phyloP scores from a whole-genome alignment of 2,888 invertebrate genomes.

The Meiosimyza platycephala region DNA sequence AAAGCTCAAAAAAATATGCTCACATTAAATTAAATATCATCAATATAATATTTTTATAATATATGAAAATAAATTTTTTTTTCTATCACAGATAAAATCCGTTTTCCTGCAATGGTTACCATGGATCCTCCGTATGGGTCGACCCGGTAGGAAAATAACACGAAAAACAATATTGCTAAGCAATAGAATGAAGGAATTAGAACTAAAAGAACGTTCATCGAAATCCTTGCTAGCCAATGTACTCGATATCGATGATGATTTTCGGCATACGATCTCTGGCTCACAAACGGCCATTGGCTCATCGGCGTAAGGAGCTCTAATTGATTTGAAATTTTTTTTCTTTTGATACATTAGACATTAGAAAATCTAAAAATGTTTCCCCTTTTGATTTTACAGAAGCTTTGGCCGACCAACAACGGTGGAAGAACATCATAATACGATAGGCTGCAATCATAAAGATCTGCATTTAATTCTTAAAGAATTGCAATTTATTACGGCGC shows the following conservation, averaged over 20 bases:
- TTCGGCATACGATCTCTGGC: slow-evolving; percentile 77
- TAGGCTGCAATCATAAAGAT: slow-evolving; percentile 83
- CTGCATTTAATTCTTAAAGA: slow-evolving; percentile 91
- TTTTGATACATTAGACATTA: too few relatives aligned
- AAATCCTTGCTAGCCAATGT: slow-evolving; percentile 95
- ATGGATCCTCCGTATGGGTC: slow-evolving; percentile 94
- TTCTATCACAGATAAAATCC: slow-evolving; percentile 81
- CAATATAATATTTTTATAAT: too few relatives aligned
- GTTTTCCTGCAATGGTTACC: slow-evolving; percentile 98
- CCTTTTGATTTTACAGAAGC: slow-evolving; percentile 61
- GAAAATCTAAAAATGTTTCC: neutral
- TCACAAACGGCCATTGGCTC: slow-evolving; percentile 73
- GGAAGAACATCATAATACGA: slow-evolving; percentile 75
- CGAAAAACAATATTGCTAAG: slow-evolving; percentile 90
- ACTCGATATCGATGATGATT: slow-evolving; percentile 95
- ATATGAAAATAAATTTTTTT: neutral
- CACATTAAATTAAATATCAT: too few relatives aligned
- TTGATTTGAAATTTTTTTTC: neutral
- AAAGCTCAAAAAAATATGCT: too few relatives aligned
- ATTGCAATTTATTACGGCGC: slow-evolving; percentile 92
- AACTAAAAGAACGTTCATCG: slow-evolving; percentile 92
- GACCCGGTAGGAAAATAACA: slow-evolving; percentile 95
- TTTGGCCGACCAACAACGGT: slow-evolving; percentile 84
- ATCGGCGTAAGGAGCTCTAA: slow-evolving; percentile 70
- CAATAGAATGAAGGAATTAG: slow-evolving; percentile 91